Conservation (phyloP, 92 coral and sea anemone species). For the Phenganax subtilis region DNA sequence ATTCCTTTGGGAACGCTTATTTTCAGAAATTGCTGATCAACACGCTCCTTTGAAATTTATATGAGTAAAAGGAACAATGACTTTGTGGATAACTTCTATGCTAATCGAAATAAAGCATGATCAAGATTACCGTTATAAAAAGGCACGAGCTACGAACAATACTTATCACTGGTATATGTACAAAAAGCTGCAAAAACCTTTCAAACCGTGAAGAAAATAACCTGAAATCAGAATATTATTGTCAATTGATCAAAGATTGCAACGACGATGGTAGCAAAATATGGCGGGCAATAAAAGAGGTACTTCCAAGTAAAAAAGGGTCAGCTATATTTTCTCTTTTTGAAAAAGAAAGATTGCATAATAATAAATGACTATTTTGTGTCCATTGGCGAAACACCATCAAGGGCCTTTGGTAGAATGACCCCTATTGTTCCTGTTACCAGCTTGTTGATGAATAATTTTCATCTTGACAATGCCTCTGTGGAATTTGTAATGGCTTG, state of each 20-base stretch:
- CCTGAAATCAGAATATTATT: slow-evolving; percentile 42
- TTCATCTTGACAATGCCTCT: slow-evolving; percentile 1
- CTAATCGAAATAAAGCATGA: slow-evolving; percentile 30
- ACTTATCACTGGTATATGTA: slow-evolving; percentile 35
- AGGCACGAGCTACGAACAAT: slow-evolving; percentile 9
- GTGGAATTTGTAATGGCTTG: slow-evolving; percentile 2
- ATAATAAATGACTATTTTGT: slow-evolving; percentile 46
- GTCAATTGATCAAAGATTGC: slow-evolving; percentile 42
- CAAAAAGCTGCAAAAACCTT: slow-evolving; percentile 36
- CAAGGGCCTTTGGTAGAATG: slow-evolving; percentile 25
- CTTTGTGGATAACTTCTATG: slow-evolving; percentile 38
- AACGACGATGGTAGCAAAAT: slow-evolving; percentile 41
- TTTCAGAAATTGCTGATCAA: slow-evolving; percentile 26
- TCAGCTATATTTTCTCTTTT: slow-evolving; percentile 37
- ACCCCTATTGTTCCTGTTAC: not conserved
- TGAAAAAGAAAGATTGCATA: slow-evolving; percentile 39
- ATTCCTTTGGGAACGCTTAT: slow-evolving; percentile 42
- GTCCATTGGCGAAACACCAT: slow-evolving; percentile 43
- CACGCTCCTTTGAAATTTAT: slow-evolving; percentile 40
- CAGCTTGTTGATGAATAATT: not conserved
- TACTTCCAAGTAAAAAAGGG: slow-evolving; percentile 40
- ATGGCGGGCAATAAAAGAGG: slow-evolving; percentile 50
- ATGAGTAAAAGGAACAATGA: slow-evolving; percentile 32
- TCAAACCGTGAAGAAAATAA: slow-evolving; percentile 37
- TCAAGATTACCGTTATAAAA: slow-evolving; percentile 33